Percentiles rank a stretch among this genome's conserved stretches.
Conservation (phyloP, 2,113 vertebrate genomes). For the Pitta sordida region DNA sequence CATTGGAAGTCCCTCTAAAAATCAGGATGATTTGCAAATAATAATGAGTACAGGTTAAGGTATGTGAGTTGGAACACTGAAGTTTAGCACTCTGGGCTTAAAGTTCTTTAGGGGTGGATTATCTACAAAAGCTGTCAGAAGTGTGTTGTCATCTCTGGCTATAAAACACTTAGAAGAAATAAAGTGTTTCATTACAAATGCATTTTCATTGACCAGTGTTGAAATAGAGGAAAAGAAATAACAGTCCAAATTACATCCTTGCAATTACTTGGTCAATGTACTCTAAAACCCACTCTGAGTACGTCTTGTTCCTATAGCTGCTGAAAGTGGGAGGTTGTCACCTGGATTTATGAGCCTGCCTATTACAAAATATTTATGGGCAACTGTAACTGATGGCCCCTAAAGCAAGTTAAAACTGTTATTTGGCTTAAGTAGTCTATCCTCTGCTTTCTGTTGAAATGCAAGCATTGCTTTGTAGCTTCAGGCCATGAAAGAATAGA, state of each 20-base stretch:
- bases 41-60: not conserved
- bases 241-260: not conserved
- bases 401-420: conserved; percentile 41
- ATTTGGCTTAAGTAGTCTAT: conserved; percentile 42
- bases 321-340: not conserved
- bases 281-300: not conserved
- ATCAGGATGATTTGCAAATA: not conserved
- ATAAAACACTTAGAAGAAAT: not conserved
- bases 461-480: conserved; percentile 24
- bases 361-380: conserved; percentile 33
- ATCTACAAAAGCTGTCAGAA: not conserved
- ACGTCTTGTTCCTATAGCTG: not conserved
- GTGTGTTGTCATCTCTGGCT: not conserved
- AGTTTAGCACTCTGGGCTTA: not conserved
- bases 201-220: not conserved
- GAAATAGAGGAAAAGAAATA: not conserved
- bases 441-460: conserved; percentile 12
- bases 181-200: not conserved
- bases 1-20: not conserved
- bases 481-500: conserved; percentile 47
- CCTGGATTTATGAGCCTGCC: conserved; percentile 30
- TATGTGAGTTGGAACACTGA: not conserved
- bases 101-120: not conserved
- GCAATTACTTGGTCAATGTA: not conserved
- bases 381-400: not conserved